Conservation (phyloP, 2,888 invertebrate species). For the Hecatera dysodea region DNA sequence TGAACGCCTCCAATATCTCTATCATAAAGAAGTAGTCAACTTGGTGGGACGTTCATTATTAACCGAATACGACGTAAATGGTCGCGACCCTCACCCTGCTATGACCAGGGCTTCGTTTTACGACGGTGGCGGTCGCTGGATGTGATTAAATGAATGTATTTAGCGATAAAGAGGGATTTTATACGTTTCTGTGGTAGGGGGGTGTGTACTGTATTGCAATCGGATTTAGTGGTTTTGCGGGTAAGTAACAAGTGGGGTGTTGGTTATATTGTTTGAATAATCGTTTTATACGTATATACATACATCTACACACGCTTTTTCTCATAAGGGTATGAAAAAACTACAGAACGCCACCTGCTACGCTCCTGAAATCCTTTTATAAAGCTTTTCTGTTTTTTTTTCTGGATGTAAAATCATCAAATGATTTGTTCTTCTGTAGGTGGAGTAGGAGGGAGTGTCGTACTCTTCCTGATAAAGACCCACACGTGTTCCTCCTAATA, state of each 20-base stretch:
- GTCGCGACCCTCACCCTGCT: conserved; percentile 49
- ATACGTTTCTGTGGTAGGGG: conserved; percentile 66
- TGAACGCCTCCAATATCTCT: conserved; percentile 2
- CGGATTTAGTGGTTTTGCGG: conserved; percentile 39
- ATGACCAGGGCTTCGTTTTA: conserved; percentile 71
- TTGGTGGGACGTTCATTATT: conserved; percentile 57
- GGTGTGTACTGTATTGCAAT: conserved; percentile 59
- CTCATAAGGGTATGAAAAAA: background rate
- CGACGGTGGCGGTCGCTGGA: conserved; percentile 71
- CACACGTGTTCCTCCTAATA: too few relatives aligned
- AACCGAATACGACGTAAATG: conserved; percentile 57
- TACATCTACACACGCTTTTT: background rate
- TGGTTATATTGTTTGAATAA: conserved; percentile 1
- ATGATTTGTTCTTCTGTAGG: too few relatives aligned
- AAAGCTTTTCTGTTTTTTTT: too few relatives aligned
- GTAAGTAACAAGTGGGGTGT: conserved; percentile 23
- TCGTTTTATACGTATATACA: background rate
- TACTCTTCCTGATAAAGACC: too few relatives aligned
- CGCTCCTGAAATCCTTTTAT: too few relatives aligned
- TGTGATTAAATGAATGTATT: conserved; percentile 77
- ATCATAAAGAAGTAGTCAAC: conserved; percentile 25
- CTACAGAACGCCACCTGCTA: too few relatives aligned
- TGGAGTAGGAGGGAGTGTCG: too few relatives aligned
- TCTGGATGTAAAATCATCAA: too few relatives aligned
- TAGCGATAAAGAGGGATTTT: conserved; percentile 73